Conservation (phyloP, 2,797 vertebrate genomes). For the Bovichtus diacanthus region DNA sequence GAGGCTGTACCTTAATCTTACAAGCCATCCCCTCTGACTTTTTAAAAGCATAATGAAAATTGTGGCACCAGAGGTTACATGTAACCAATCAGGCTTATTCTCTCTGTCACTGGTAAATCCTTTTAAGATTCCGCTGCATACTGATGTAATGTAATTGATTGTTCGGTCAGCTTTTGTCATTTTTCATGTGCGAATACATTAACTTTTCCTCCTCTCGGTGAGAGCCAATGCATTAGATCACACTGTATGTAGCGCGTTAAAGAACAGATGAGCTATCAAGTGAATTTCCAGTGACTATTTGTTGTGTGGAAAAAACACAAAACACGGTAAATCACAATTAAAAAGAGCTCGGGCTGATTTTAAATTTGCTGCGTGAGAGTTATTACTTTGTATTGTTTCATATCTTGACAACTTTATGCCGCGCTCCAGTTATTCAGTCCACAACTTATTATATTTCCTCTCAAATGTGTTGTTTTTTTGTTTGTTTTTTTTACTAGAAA, state of each 20-base stretch:
- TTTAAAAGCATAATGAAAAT: slow-evolving; percentile 18
- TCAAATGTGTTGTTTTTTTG: not conserved
- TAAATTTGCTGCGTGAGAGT: slow-evolving; percentile 1
- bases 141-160: slow-evolving; percentile 47
- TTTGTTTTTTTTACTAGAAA: not conserved
- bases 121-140: slow-evolving; percentile 41
- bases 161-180: slow-evolving; percentile 40
- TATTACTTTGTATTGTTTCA: slow-evolving; percentile 31
- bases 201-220: slow-evolving; percentile 20
- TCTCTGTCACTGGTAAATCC: slow-evolving; percentile 30
- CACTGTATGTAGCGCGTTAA: slow-evolving; percentile 17
- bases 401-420: slow-evolving; percentile 12
- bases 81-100: slow-evolving; percentile 31
- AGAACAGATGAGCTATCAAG: slow-evolving; percentile 12
- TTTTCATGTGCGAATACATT: slow-evolving; percentile 52
- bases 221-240: slow-evolving; percentile 31
- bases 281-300: slow-evolving; percentile 20
- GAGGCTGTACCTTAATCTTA: slow-evolving; percentile 13
- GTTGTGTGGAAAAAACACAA: slow-evolving; percentile 12
- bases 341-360: slow-evolving; percentile 20
- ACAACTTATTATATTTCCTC: slow-evolving; percentile 9
- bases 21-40: slow-evolving; percentile 11
- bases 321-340: slow-evolving; percentile 39
- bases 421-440: slow-evolving; percentile 14
- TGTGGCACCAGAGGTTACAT: slow-evolving; percentile 30